Percentiles rank a stretch among this genome's conserved stretches.
phyloP scores from a whole-genome alignment of 2,888 invertebrate genomes.

The Drosophila borborema region DNA sequence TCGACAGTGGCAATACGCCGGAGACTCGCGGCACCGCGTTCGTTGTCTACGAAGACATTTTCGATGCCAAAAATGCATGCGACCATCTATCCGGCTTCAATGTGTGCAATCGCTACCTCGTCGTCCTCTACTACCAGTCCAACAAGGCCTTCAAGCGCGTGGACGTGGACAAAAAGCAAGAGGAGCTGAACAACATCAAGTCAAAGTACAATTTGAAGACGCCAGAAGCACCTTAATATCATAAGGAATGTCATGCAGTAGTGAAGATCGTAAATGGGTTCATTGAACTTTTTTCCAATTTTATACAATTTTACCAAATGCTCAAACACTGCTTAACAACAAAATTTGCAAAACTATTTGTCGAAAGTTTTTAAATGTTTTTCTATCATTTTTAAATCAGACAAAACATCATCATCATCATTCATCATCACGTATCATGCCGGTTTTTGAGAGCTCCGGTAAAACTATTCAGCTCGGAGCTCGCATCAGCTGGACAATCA shows the following conservation, averaged over 20 bases:
- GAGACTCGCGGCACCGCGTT: conserved; percentile 99
- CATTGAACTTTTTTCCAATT: conserved; percentile 26
- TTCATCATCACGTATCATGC: conserved; percentile 57
- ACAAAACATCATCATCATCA: conserved; percentile 36
- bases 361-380: conserved; percentile 53
- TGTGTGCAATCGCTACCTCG: conserved; percentile 98
- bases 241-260: not conserved
- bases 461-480: conserved; percentile 27
- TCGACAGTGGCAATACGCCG: conserved; percentile 95
- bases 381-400: conserved; percentile 58
- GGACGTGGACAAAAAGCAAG: conserved; percentile 97
- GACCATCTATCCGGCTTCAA: conserved; percentile 99
- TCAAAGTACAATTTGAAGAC: conserved; percentile 94
- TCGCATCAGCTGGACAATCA: conserved; percentile 32
- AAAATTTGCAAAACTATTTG: conserved; percentile 67
- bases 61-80: conserved; percentile 99
- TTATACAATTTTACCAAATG: conserved; percentile 23
- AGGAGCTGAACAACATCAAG: conserved; percentile 97
- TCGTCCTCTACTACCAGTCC: conserved; percentile 99
- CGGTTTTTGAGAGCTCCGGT: conserved; percentile 20
- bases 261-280: conserved; percentile 2
- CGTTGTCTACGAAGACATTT: conserved; percentile 99
- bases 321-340: conserved; percentile 26
- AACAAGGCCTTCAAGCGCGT: conserved; percentile 98
- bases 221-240: conserved; percentile 71